Evolutionary conservation across 2,888 invertebrate species (phyloP).

Genomic region (Andrena hattorfiana): DNA sequence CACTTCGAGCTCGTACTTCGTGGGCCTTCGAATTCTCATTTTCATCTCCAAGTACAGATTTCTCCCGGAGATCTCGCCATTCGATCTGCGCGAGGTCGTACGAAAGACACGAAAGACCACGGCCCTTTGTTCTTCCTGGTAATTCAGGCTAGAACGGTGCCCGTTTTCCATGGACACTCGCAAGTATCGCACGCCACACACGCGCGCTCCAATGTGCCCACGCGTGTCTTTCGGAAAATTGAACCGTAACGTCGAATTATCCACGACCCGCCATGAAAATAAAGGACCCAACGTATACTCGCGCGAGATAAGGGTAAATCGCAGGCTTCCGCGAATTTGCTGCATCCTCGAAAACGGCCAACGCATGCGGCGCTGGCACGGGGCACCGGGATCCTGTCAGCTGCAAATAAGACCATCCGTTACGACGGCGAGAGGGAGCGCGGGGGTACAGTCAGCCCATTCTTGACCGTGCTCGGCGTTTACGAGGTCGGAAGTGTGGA

Average conservation of each 20-base stretch:
- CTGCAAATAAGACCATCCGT: slow-evolving; percentile 45
- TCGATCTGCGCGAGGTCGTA: no score
- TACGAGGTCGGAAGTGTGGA: neutral
- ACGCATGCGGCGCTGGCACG: neutral
- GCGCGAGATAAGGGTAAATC: neutral
- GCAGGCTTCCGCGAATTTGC: neutral
- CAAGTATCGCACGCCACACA: no score
- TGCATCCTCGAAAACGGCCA: neutral
- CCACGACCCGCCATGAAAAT: slow-evolving; percentile 3
- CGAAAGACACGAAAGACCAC: no score
- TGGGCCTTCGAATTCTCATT: no score
- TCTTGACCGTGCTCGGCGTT: slow-evolving; percentile 29
- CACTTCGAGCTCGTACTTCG: neutral
- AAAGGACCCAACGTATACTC: slow-evolving; percentile 5
- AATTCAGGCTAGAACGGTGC: no score
- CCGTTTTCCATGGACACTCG: no score
- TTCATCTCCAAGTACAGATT: no score
- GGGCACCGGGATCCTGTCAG: slow-evolving; percentile 22
- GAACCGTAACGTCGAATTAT: neutral
- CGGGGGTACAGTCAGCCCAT: slow-evolving; percentile 12
- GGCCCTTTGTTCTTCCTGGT: no score
- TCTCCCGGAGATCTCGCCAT: no score
- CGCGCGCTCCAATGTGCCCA: no score
- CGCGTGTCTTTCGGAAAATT: neutral
- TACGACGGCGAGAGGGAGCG: neutral